A percentile compares a stretch with the other conserved stretches of the same genome.
Conservation (phyloP, 2,888 invertebrate genomes). For the Tachina lurida region DNA sequence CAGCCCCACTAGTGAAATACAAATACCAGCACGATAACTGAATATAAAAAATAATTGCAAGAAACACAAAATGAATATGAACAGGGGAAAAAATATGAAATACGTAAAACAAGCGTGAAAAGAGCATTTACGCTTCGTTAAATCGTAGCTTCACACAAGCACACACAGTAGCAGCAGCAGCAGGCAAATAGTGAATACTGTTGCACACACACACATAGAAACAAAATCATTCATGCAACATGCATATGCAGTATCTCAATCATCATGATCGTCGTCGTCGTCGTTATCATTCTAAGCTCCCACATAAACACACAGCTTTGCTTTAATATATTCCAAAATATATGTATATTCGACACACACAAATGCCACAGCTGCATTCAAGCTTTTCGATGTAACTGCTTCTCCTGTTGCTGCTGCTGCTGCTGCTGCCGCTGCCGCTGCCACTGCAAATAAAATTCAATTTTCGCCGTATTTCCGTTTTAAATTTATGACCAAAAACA, state of each 20-base stretch:
- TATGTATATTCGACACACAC: constrained; percentile 34
- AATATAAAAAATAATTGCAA: constrained; percentile 40
- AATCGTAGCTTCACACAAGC: constrained; percentile 50
- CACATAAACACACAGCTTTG: constrained; percentile 7
- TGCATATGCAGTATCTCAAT: constrained; percentile 13
- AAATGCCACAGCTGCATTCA: constrained; percentile 63
- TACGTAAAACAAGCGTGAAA: constrained; percentile 71
- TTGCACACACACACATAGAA: background rate
- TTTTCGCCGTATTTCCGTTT: constrained; percentile 69
- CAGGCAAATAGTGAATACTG: background rate
- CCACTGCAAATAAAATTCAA: constrained; percentile 69
- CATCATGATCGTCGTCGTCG: constrained; percentile 4
- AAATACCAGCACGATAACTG: constrained; percentile 30
- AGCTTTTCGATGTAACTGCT: constrained; percentile 48
- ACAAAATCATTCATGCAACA: constrained; percentile 20
- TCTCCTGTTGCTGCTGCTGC: constrained; percentile 34
- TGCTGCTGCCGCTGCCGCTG: constrained; percentile 44
- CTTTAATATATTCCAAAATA: constrained; percentile 9
- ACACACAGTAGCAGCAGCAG: constrained; percentile 9
- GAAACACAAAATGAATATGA: constrained; percentile 30
- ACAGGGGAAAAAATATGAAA: constrained; percentile 47
- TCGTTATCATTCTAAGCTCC: constrained; percentile 29
- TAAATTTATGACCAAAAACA: constrained; percentile 64
- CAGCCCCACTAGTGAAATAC: constrained; percentile 19
- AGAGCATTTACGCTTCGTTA: constrained; percentile 72